Conservation (phyloP, 2,113 vertebrate genomes). For the Scomber scombrus region DNA sequence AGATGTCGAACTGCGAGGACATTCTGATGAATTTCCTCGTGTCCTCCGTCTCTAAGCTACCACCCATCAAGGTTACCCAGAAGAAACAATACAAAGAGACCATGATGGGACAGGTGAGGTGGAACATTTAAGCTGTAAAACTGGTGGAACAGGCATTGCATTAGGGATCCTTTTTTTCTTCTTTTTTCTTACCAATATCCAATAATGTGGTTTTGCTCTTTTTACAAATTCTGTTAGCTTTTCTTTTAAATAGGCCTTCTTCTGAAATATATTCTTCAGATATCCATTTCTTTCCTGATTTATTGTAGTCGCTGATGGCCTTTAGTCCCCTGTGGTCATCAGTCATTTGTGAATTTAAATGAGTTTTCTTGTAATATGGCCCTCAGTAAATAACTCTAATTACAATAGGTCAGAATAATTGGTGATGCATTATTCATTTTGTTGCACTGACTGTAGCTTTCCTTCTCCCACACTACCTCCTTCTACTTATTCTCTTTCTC, state of each 20-base stretch:
- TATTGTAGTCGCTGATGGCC: constrained; percentile 2
- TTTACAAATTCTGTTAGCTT: background rate
- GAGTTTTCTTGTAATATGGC: constrained; percentile 15
- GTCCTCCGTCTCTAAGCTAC: constrained; percentile 96
- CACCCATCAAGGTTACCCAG: constrained; percentile 99
- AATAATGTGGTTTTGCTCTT: background rate
- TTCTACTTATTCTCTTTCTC: background rate
- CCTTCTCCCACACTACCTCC: background rate
- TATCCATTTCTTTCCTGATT: constrained; percentile 7
- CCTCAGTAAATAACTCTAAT: constrained; percentile 31
- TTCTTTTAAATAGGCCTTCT: background rate
- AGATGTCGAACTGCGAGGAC: constrained; percentile 99
- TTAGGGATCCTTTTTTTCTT: background rate
- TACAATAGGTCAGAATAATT: constrained; percentile 43
- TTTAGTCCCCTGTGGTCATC: constrained; percentile 15
- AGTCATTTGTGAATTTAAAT: constrained; percentile 33
- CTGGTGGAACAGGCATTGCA: background rate
- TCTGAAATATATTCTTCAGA: background rate
- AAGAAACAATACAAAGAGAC: constrained; percentile 99
- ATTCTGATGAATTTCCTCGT: constrained; percentile 99
- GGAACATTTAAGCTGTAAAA: background rate
- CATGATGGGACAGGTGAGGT: constrained; percentile 98
- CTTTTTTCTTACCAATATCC: background rate
- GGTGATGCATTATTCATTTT: constrained; percentile 52
- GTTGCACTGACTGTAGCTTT: background rate